phyloP scores from a whole-genome alignment of 2,888 invertebrate species.

The Ernsta delagoae region DNA sequence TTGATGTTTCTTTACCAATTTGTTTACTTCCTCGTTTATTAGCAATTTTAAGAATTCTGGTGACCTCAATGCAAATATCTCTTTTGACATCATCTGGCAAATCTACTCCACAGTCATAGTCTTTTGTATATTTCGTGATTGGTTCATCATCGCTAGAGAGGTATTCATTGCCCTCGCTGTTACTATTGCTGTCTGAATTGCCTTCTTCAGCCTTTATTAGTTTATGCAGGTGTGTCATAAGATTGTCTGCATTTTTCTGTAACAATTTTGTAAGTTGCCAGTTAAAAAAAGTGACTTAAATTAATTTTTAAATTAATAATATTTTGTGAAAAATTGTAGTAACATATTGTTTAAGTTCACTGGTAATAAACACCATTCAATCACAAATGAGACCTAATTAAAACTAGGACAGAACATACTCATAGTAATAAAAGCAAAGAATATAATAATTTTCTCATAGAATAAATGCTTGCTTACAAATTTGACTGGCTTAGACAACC shows the following conservation, averaged over 20 bases:
- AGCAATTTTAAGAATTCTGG: constrained; percentile 50
- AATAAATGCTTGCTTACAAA: constrained; percentile 47
- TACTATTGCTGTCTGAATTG: constrained; percentile 38
- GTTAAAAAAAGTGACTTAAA: not conserved
- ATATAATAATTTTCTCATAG: too few species aligned
- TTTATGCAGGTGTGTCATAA: constrained; percentile 59
- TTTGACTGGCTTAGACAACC: constrained; percentile 83
- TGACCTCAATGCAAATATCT: constrained; percentile 60
- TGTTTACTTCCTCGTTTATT: constrained; percentile 37
- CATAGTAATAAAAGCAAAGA: too few species aligned
- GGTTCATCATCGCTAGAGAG: constrained; percentile 70
- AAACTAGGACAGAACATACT: too few species aligned
- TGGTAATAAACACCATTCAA: too few species aligned
- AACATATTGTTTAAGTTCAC: too few species aligned
- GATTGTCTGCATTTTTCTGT: constrained; percentile 62
- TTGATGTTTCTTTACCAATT: constrained; percentile 41
- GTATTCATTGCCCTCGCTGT: constrained; percentile 37
- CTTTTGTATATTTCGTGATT: constrained; percentile 66
- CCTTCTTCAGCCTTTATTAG: constrained; percentile 51
- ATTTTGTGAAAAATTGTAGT: too few species aligned
- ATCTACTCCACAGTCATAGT: constrained; percentile 60
- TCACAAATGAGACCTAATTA: too few species aligned
- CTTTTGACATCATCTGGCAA: constrained; percentile 63
- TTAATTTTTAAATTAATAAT: not conserved
- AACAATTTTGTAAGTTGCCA: constrained; percentile 16